phyloP scores from a whole-genome alignment of 2,113 vertebrate genomes.

The Callospermophilus lateralis region DNA sequence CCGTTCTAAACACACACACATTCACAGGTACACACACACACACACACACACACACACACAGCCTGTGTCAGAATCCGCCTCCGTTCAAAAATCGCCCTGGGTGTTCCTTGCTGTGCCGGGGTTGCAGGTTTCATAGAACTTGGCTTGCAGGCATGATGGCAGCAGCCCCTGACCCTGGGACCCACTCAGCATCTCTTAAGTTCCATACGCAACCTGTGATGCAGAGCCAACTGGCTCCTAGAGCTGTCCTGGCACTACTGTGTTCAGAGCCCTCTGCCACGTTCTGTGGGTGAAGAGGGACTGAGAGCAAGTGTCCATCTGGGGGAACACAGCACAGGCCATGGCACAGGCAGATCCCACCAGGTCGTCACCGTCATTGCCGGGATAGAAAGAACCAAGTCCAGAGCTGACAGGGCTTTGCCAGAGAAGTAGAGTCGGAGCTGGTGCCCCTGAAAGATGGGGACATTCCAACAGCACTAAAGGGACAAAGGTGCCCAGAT shows the following conservation, averaged over 20 bases:
- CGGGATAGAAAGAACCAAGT: neutral
- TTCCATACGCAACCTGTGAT: accelerated
- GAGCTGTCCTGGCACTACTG: accelerated
- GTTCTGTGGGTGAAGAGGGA: accelerated
- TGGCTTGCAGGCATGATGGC: no score
- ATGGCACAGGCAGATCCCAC: neutral
- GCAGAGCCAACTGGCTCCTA: neutral
- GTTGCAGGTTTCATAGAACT: neutral
- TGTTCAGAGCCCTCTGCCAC: neutral
- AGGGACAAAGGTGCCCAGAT: accelerated
- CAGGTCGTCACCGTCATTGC: accelerated
- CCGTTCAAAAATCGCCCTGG: neutral
- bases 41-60: neutral
- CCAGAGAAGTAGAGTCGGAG: accelerated
- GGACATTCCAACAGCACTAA: neutral
- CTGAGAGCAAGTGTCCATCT: neutral
- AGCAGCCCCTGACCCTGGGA: neutral
- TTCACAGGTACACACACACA: no score
- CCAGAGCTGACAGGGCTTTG: neutral
- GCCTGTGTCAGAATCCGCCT: neutral
- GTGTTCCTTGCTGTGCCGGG: neutral
- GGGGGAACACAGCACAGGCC: neutral
- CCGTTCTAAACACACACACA: no score
- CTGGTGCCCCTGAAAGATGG: neutral
- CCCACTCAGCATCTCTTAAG: neutral